Evolutionary conservation across 2,113 vertebrate species (phyloP).

Genomic region (Mobula hypostoma): DNA sequence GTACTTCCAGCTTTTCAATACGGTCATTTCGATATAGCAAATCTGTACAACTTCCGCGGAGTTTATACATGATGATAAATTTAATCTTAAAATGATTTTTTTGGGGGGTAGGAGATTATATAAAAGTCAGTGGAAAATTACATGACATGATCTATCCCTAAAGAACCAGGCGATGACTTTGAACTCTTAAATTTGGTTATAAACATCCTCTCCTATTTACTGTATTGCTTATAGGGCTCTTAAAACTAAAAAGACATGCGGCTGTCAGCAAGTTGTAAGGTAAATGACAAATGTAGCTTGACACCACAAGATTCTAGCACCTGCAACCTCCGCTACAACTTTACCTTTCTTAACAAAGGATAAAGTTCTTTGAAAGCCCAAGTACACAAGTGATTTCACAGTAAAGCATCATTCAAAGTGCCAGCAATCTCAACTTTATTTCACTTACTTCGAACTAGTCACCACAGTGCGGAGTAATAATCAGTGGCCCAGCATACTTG

Average conservation of each 20-base stretch:
- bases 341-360: not conserved
- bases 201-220: slow-evolving; percentile 30
- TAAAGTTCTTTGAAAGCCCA: not conserved
- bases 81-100: slow-evolving; percentile 8
- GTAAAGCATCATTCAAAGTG: not conserved
- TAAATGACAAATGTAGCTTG: slow-evolving; percentile 23
- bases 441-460: not conserved
- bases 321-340: not conserved
- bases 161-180: slow-evolving; percentile 27
- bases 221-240: not conserved
- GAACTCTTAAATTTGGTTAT: slow-evolving; percentile 31
- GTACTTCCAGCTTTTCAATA: not conserved
- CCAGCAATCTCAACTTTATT: not conserved
- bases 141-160: not conserved
- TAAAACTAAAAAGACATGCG: slow-evolving; percentile 12
- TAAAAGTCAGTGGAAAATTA: slow-evolving; percentile 25
- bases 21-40: not conserved
- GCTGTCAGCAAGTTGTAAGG: slow-evolving; percentile 10
- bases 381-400: not conserved
- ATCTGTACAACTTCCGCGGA: not conserved
- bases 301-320: slow-evolving; percentile 23
- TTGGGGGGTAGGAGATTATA: not conserved
- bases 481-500: not conserved
- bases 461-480: not conserved
- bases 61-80: not conserved